These are phyloP conservation scores for Drosophila flavopinicola DNA, from an alignment of 2,888 invertebrate genomes.

Conservation along the genomic window DNA sequence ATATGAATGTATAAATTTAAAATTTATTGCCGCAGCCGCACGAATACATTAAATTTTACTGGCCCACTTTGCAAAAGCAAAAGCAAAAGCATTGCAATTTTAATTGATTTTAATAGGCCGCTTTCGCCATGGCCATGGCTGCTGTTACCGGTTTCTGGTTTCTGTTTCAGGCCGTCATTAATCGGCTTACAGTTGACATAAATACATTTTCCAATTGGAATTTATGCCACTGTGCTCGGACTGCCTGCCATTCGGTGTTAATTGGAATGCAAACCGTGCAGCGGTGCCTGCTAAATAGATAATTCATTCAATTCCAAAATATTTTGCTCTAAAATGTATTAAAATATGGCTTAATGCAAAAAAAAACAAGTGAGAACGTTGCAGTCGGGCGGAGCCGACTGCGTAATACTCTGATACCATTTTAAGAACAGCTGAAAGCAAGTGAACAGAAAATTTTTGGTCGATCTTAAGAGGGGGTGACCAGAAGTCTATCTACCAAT, in stretches of 20 bases:
- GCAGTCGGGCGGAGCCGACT: too few species aligned
- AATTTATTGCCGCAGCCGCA: constrained; percentile 55
- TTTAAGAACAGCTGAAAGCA: too few species aligned
- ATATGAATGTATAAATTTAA: constrained; percentile 37
- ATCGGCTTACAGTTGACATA: constrained; percentile 70
- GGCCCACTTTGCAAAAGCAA: constrained; percentile 28
- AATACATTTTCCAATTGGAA: constrained; percentile 58
- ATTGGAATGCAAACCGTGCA: constrained; percentile 65
- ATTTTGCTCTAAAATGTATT: constrained; percentile 40
- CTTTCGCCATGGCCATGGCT: constrained; percentile 7
- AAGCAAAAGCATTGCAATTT: constrained; percentile 48
- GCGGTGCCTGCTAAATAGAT: constrained; percentile 71
- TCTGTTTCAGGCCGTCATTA: constrained; percentile 58
- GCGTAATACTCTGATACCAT: too few species aligned
- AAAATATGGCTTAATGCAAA: constrained; percentile 37
- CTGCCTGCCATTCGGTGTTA: constrained; percentile 49
- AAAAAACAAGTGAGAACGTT: too few species aligned
- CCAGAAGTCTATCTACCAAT: too few species aligned
- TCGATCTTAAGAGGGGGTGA: too few species aligned
- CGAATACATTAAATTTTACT: constrained; percentile 64
- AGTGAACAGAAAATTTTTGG: too few species aligned
- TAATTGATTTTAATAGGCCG: constrained; percentile 72
- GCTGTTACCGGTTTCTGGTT: constrained; percentile 21
- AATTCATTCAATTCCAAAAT: constrained; percentile 51
- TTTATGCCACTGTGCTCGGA: constrained; percentile 50